Percentiles rank a stretch among this genome's conserved stretches.
These are phyloP conservation scores for Netelia inedita DNA, from an alignment of 2,888 invertebrate species.

Conservation along the genomic window DNA sequence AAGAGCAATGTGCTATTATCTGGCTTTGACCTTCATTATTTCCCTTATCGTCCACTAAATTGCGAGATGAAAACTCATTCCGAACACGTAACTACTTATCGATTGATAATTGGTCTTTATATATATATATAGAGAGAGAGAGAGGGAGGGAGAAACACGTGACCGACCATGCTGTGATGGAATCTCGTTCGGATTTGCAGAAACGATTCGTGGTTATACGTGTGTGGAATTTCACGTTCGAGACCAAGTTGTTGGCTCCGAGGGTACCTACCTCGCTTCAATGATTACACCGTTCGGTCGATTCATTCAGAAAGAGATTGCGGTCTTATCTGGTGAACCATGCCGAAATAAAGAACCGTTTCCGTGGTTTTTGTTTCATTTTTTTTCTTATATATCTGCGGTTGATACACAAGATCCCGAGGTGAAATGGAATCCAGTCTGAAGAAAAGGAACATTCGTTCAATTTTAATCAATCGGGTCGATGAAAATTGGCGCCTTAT, in stretches of 20 bases:
- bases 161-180: conserved; percentile 51
- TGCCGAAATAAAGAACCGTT: neutral
- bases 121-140: conserved; percentile 13
- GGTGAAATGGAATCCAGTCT: neutral
- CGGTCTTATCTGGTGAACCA: conserved; percentile 9
- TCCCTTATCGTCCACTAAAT: conserved; percentile 33
- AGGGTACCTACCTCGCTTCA: conserved; percentile 22
- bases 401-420: neutral
- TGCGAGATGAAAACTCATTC: conserved; percentile 58
- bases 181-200: conserved; percentile 56
- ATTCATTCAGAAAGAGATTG: conserved; percentile 38
- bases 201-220: conserved; percentile 42
- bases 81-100: conserved; percentile 65
- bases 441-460: neutral
- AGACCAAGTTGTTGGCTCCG: conserved; percentile 1
- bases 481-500: neutral
- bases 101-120: conserved; percentile 58
- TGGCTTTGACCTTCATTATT: conserved; percentile 13
- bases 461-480: neutral
- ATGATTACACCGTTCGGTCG: conserved; percentile 40
- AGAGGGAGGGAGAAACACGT: neutral
- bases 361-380: neutral
- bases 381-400: conserved; percentile 7
- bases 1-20: conserved; percentile 12
- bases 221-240: conserved; percentile 52